Conservation (phyloP, 2,797 vertebrate genomes). For the Acanthiza pusilla region DNA sequence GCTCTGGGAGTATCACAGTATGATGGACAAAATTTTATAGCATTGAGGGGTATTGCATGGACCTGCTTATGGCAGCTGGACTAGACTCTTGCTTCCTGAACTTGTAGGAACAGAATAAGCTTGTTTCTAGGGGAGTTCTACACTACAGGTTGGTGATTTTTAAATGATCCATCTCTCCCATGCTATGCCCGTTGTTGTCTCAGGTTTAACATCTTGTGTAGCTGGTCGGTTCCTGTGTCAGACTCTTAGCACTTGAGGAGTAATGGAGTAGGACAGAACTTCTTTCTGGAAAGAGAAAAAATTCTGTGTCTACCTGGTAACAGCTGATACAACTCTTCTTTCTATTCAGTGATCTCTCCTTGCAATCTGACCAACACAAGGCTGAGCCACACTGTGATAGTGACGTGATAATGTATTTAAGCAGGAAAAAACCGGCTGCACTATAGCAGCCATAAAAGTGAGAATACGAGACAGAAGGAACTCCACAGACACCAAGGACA, state of each 20-base stretch:
- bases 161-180: not conserved
- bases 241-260: not conserved
- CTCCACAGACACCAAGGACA: not conserved
- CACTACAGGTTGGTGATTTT: not conserved
- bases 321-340: not conserved
- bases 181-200: not conserved
- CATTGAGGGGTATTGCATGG: not conserved
- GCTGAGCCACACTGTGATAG: not conserved
- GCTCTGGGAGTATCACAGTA: not conserved
- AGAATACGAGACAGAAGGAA: not conserved
- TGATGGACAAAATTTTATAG: not conserved
- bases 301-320: not conserved
- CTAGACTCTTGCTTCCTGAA: not conserved
- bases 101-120: not conserved
- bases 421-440: not conserved
- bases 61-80: not conserved
- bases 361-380: not conserved
- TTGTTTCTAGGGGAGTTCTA: not conserved
- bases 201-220: not conserved
- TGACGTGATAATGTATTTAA: not conserved
- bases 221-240: not conserved
- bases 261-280: not conserved
- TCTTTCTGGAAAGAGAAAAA: not conserved
- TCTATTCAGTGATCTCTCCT: not conserved
- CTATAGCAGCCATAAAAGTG: not conserved